Conservation (phyloP, 2,113 vertebrate genomes). For the Rhinopithecus roxellana region DNA sequence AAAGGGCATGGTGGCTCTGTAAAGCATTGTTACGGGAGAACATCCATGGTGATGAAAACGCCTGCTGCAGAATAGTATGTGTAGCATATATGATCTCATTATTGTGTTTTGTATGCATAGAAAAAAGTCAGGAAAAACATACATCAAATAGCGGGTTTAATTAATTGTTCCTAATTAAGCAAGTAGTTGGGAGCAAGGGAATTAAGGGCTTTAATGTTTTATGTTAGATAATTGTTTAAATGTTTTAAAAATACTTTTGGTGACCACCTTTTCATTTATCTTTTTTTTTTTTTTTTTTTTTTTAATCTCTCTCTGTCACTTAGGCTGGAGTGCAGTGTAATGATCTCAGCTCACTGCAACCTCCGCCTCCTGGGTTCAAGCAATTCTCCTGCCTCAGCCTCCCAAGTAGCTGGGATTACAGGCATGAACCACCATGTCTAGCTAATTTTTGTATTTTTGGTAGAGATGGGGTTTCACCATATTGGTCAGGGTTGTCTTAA, state of each 20-base stretch:
- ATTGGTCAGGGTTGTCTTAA: too few relatives aligned
- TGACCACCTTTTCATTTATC: neutral
- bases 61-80: neutral
- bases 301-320: too few relatives aligned
- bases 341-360: too few relatives aligned
- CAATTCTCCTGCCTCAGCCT: too few relatives aligned
- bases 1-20: neutral
- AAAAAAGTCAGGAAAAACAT: neutral
- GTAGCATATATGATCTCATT: neutral
- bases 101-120: neutral
- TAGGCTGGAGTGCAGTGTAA: too few relatives aligned
- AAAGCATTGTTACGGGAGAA: neutral
- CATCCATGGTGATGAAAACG: neutral
- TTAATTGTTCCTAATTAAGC: neutral
- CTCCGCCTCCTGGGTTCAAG: too few relatives aligned
- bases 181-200: neutral
- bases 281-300: too few relatives aligned
- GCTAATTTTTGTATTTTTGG: too few relatives aligned
- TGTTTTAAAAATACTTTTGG: neutral
- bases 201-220: neutral
- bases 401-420: too few relatives aligned
- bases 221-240: neutral
- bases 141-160: neutral
- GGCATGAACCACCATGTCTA: too few relatives aligned
- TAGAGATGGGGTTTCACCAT: too few relatives aligned